phyloP scores from a whole-genome alignment of 2,113 vertebrate species.

The Lanius ludovicianus region DNA sequence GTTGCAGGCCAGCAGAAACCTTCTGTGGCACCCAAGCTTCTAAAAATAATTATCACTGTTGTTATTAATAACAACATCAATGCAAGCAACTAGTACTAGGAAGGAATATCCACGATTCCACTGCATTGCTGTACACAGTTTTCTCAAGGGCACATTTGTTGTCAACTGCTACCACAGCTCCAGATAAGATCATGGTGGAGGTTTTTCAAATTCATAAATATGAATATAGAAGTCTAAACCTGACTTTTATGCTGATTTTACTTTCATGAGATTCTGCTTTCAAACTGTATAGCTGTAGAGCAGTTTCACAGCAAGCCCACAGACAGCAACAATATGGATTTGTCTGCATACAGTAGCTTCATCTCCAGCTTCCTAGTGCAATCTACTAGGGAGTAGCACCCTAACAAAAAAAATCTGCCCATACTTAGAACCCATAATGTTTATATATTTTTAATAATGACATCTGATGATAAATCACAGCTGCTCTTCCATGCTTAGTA shows the following conservation, averaged over 20 bases:
- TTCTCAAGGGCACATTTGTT: conserved; percentile 74
- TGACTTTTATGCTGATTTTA: conserved; percentile 71
- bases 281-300: conserved; percentile 60
- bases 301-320: conserved; percentile 26
- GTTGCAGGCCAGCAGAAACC: conserved; percentile 40
- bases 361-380: conserved; percentile 6
- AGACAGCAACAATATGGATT: conserved; percentile 59
- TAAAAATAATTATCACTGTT: neutral
- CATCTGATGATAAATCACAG: neutral
- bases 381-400: neutral
- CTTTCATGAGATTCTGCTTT: conserved; percentile 72
- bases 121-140: neutral
- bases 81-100: neutral
- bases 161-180: conserved; percentile 59
- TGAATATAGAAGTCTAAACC: conserved; percentile 67
- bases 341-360: conserved; percentile 45
- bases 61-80: conserved; percentile 16
- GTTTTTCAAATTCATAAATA: conserved; percentile 74
- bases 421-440: neutral
- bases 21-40: conserved; percentile 2
- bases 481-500: neutral
- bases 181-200: conserved; percentile 65
- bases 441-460: neutral
- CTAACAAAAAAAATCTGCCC: neutral
- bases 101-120: neutral